Base-by-base conservation (phyloP, 2,888 invertebrate genomes). In the Orchesellides sinensis region DNA sequence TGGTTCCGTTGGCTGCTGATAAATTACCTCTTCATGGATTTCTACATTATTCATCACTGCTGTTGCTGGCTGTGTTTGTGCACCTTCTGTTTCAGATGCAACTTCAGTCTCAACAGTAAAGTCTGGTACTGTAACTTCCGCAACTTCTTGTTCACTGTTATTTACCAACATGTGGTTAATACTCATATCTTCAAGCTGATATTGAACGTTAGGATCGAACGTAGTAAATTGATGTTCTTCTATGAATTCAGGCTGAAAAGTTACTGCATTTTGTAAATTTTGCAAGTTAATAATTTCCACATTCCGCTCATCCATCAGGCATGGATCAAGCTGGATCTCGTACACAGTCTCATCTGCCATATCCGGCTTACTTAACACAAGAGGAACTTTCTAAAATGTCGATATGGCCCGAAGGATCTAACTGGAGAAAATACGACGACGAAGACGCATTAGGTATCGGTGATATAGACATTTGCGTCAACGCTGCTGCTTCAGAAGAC, bases 401-500 rank as follows among this genome's bases (percentile, higher is more conserved):
- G 8, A 84, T 63, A n/a, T 74, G 77, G 12, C 84, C 84, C 4
- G 84, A 84, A 5, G 84, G 74, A 49, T 84, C 84, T 32, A 84
- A 45, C 70, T 84, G 84, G 0, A 84, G 72, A 56, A 69, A 81
- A 52, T 84, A 84, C 2, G 80, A 80, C 0, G 84, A 82, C 2
- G 84, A 77, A 1, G 73, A 32, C 35, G 52, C 29, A 40, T 69
- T 8, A 14, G 75, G 70, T n/a, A 82, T 25, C 1, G 63, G 19
- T 45, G 80, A 40, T n/a, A n/a, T n/a, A 10, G 47, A 6, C 52
- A 72, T 45, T 72, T 77, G 77, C 65, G 70, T 65, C 40, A 72
- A 21, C 27, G 72, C 40, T 23, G 80, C 66, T 32, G 79, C 63
- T 45, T 82, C 82, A 3, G 75, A 61, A 17, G 83, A 74, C 35